A percentile compares a stretch with the other conserved stretches of the same genome.
Evolutionary conservation across 2,888 invertebrate genomes (phyloP).

Genomic region (Ormyrus pomaceus): DNA sequence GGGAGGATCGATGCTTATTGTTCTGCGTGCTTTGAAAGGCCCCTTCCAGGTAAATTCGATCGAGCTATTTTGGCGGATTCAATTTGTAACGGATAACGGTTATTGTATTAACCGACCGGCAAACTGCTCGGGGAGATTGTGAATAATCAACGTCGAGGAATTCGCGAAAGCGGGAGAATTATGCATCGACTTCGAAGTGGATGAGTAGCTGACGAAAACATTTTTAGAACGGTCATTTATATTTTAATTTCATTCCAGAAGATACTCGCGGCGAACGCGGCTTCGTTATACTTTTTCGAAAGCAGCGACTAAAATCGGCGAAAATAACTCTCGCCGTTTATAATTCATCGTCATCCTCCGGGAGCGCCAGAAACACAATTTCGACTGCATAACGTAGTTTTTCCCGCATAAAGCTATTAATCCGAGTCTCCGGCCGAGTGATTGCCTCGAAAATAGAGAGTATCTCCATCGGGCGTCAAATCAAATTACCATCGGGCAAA

Average conservation of each 20-base stretch:
- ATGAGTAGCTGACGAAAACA: neutral
- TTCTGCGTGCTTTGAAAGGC: too few relatives aligned
- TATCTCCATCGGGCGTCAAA: neutral
- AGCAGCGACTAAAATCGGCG: too few relatives aligned
- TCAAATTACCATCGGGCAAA: constrained; percentile 30
- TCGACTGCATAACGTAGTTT: constrained; percentile 7
- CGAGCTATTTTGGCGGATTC: too few relatives aligned
- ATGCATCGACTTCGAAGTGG: too few relatives aligned
- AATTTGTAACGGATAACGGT: too few relatives aligned
- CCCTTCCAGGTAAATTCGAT: too few relatives aligned
- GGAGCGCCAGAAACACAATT: neutral
- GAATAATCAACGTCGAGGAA: too few relatives aligned
- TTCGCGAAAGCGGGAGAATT: too few relatives aligned
- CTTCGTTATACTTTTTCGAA: too few relatives aligned
- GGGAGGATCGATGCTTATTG: too few relatives aligned
- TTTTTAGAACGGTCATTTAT: neutral
- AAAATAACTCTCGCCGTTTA: neutral
- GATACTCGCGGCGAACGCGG: neutral
- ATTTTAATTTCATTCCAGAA: neutral
- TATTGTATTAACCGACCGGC: too few relatives aligned
- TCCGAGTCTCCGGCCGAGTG: neutral
- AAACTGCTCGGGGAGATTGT: too few relatives aligned
- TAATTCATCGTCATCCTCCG: neutral
- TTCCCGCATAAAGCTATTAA: constrained; percentile 31
- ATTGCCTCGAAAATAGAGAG: constrained; percentile 3